Base-by-base conservation (phyloP, 2,797 vertebrate genomes). In the Neoniphon sammara region DNA sequence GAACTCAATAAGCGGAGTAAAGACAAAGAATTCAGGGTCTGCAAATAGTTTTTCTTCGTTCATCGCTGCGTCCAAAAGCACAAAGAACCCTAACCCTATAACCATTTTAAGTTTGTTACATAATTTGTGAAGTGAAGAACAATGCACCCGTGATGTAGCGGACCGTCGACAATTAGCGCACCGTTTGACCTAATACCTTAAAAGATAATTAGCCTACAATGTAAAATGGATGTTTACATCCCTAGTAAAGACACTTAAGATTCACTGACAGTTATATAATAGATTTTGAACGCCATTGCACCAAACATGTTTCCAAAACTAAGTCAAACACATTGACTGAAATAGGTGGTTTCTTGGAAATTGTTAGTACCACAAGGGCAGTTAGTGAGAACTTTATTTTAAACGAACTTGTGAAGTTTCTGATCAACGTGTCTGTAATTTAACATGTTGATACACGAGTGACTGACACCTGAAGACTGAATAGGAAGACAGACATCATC, bases 21-120 rank as follows among this genome's bases (percentile, higher is more conserved):
- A 18, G 42, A 10, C 15, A 18, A 30, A 56, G 1, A 12, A 12
- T 39, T 11, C 17, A 59, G 30, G 21, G 27, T 61, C 20, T 65
- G 39, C 2, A 15, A 7, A 15, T n/a, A 1, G 49, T n/a, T 47
- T 30, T 2, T 30, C 12, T 4, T 30, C 1, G 20, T 18, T 21
- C 30, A 8, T 42, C 7, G 17, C 36, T 11, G 39, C 1, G 7
- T 62, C 0, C 11, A 10, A 11, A 5, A 20, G 0, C 56, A 6
- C 70, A 20, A 8, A 15, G 44, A 1, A 17, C 44, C 17, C 5
- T 1, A 8, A 36, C 8, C 2, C 1, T 5, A 5, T 0, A 9
- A 44, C 7, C 5, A 5, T 57, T 75, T 46, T 14, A 50, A 66
- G 21, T 31, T 70, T 71, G n/a, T 76, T 75, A 61, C 58, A 66